Evolutionary conservation across 2,797 vertebrate species (phyloP), one percentile per base, ranked within the genome.

Genomic region (Phataginus tetradactyla): DNA sequence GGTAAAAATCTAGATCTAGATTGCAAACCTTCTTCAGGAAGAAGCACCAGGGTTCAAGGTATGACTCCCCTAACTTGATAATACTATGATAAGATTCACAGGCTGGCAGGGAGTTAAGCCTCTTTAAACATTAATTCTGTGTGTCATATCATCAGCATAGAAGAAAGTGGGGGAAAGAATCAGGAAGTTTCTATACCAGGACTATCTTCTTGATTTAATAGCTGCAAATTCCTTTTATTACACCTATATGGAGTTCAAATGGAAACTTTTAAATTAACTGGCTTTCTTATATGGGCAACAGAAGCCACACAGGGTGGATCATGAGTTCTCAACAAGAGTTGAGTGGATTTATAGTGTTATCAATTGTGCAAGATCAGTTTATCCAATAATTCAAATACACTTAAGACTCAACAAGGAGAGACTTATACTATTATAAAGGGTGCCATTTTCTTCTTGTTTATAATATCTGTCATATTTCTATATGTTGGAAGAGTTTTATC

Each of bases 131-230:
- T 27, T 75, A 93, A 84, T 84, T 93, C 34, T 59, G 37, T 83
- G 21, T 29, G 64, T 85, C 71, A 10, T 1, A 0, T 94, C 49
- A 51, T 93, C 84, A 97, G 32, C 18, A 66, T 29, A 92, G 93
- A 88, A 94, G 39, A 88, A 97, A 96, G 27, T 7, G 3, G 61
- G 81, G 55, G 4, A 92, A 95, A 87, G 42, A 95, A 23, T 57
- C 80, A 81, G 29, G 95, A 66, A 88, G 15, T 2, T 96, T 97
- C 59, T 2, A 0, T 86, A 91, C 81, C 61, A 96, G 94, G 95
- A 95, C 97, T 97, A 93, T 95, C 64, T n/a, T 97, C 63, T 66
- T 95, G 0, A 55, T 94, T 94, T 97, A 96, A 91, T 85, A 95
- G 84, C 61, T 87, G 75, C n/a, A 29, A 86, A 78, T 97, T 96